Evolutionary conservation across 2,888 invertebrate species (phyloP).

Genomic region (Epistrophe eligans): DNA sequence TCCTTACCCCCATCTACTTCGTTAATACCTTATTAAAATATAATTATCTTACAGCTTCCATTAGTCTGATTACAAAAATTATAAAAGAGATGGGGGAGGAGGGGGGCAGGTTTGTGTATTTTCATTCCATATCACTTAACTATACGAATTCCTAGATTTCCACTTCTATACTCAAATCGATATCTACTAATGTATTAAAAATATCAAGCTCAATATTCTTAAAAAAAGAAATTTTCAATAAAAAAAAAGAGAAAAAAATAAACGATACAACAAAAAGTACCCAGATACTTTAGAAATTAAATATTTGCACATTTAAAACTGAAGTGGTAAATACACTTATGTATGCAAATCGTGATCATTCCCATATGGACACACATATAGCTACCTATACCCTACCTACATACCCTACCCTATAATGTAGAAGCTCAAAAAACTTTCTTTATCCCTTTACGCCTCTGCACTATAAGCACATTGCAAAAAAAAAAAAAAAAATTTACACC

Average conservation of each 20-base stretch:
- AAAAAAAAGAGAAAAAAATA: background rate
- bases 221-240: slow-evolving; percentile 9
- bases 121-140: background rate
- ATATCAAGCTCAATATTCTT: too few relatives aligned
- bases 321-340: slow-evolving; percentile 70
- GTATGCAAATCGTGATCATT: slow-evolving; percentile 68
- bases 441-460: slow-evolving; percentile 36
- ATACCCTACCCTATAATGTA: too few relatives aligned
- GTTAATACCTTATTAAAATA: slow-evolving; percentile 27
- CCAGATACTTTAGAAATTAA: slow-evolving; percentile 63
- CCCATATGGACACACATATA: slow-evolving; percentile 34
- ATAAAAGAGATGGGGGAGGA: background rate
- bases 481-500: slow-evolving; percentile 55
- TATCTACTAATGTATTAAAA: slow-evolving; percentile 36
- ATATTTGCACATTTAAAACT: slow-evolving; percentile 70
- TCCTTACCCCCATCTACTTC: background rate
- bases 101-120: too few relatives aligned
- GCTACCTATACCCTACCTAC: background rate
- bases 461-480: slow-evolving; percentile 15
- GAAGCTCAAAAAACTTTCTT: background rate
- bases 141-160: slow-evolving; percentile 1
- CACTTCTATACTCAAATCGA: slow-evolving; percentile 29
- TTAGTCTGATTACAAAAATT: slow-evolving; percentile 33
- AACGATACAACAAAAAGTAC: slow-evolving; percentile 29
- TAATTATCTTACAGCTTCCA: slow-evolving; percentile 35